Conservation (phyloP, 64 coral and sea anemone species). For the Acropora tenuis region DNA sequence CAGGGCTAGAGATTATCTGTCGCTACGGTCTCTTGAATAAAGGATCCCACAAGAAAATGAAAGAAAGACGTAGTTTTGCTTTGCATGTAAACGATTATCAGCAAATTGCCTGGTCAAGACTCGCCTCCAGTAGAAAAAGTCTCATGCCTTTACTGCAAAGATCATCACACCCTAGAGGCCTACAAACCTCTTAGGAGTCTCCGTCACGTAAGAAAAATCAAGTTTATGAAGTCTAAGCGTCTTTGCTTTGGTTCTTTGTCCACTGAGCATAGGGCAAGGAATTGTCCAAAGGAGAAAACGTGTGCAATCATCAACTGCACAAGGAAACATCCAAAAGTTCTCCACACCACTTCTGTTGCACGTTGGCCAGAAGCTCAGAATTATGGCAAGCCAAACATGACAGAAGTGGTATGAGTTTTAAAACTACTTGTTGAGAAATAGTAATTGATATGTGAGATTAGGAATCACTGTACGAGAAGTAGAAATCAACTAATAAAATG, state of each 20-base stretch:
- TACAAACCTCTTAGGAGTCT: not conserved
- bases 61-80: not conserved
- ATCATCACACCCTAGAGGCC: not conserved
- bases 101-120: not conserved
- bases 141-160: not conserved
- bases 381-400: not conserved
- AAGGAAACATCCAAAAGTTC: not conserved
- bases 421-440: no score
- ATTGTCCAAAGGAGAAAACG: not conserved
- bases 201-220: not conserved
- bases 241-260: conserved; percentile 35
- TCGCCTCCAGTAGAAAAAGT: not conserved
- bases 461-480: no score
- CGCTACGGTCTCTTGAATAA: not conserved
- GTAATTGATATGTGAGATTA: no score
- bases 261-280: not conserved
- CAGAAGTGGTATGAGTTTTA: no score
- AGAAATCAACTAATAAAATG: no score
- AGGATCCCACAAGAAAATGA: not conserved
- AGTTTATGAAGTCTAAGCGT: not conserved
- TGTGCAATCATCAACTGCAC: not conserved
- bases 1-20: not conserved
- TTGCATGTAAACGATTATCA: not conserved
- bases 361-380: not conserved
- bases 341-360: not conserved